These are phyloP conservation scores for Pangasianodon hypophthalmus DNA, from an alignment of 2,113 vertebrate genomes.

Conservation along the genomic window DNA sequence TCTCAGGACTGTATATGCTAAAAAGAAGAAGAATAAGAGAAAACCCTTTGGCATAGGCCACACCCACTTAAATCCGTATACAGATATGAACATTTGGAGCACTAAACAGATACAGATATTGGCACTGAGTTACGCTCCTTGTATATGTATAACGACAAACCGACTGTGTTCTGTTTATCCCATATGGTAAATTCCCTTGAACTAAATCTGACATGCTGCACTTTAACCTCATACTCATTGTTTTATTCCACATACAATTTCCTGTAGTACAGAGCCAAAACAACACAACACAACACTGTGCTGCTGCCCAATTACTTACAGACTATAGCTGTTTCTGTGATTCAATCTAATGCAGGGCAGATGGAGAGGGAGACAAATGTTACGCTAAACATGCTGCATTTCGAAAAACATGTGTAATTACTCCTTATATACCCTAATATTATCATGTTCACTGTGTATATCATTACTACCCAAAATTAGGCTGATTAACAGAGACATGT, in stretches of 20 bases:
- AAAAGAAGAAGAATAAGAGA: not conserved
- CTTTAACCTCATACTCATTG: slow-evolving; percentile 8
- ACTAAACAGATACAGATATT: not conserved
- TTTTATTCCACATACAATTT: slow-evolving; percentile 15
- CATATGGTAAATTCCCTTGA: slow-evolving; percentile 21
- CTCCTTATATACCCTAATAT: not conserved
- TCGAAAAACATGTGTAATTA: not conserved
- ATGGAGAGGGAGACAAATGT: not conserved
- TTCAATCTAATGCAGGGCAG: slow-evolving; percentile 1
- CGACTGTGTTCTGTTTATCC: slow-evolving; percentile 1
- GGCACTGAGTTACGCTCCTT: not conserved
- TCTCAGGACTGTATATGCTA: not conserved
- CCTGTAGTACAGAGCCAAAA: not conserved
- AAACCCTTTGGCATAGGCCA: not conserved
- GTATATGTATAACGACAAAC: not conserved
- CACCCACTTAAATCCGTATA: not conserved
- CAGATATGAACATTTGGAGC: not conserved
- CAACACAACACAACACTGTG: not conserved
- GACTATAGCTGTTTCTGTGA: not conserved
- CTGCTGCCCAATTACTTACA: slow-evolving; percentile 12
- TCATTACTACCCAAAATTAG: not conserved
- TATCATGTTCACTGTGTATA: not conserved
- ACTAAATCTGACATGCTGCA: slow-evolving; percentile 1
- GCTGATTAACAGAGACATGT: no score
- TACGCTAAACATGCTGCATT: not conserved